phyloP scores from a whole-genome alignment of 2,797 vertebrate genomes.

The Schizopygopsis pylzovi region DNA sequence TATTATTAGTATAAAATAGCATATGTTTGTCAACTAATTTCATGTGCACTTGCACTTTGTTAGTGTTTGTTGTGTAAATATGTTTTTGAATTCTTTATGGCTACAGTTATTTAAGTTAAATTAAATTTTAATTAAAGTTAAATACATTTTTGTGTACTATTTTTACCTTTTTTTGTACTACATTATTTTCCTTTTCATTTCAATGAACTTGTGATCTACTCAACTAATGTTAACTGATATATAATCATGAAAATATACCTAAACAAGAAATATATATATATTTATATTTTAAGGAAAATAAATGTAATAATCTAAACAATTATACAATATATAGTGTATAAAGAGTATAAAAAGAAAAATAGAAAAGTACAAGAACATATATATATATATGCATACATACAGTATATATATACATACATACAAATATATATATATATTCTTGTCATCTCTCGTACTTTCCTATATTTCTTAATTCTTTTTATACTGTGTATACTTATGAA shows the following conservation, averaged over 20 bases:
- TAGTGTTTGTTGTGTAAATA: constrained; percentile 1
- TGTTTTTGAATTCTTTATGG: background rate
- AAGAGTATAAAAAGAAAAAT: too few species aligned
- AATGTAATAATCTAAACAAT: background rate
- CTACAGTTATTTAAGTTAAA: too few species aligned
- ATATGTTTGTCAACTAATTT: background rate
- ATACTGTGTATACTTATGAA: too few species aligned
- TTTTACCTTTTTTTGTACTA: background rate
- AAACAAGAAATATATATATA: background rate
- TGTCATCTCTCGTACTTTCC: too few species aligned
- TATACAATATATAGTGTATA: background rate
- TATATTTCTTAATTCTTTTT: too few species aligned
- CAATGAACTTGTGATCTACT: background rate
- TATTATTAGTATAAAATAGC: background rate
- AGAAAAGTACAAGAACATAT: too few species aligned
- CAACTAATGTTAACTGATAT: background rate
- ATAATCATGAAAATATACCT: background rate
- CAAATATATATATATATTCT: too few species aligned
- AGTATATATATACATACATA: too few species aligned
- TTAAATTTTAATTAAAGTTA: too few species aligned
- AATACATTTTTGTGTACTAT: background rate
- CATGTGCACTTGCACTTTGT: background rate
- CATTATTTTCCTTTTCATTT: background rate
- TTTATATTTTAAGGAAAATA: background rate
- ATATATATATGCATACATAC: too few species aligned